Conservation (phyloP, 64 coral and sea anemone genomes). For the Orbicella faveolata region DNA sequence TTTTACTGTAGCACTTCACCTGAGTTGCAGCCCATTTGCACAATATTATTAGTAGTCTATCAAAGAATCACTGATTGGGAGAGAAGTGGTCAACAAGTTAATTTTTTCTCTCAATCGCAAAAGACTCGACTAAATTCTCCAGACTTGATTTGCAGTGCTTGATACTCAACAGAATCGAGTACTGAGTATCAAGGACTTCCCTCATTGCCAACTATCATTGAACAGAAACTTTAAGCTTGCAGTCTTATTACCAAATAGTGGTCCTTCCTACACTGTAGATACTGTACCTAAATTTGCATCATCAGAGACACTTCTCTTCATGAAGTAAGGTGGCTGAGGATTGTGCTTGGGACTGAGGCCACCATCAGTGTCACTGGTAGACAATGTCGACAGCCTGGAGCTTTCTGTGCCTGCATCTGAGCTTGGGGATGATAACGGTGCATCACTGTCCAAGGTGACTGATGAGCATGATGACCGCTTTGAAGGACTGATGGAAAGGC, state of each 20-base stretch:
- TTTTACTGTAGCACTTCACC: too few species aligned
- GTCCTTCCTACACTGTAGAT: neutral
- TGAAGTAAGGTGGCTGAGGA: slow-evolving; percentile 34
- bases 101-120: too few species aligned
- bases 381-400: slow-evolving; percentile 56
- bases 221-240: neutral
- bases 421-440: slow-evolving; percentile 64
- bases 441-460: slow-evolving; percentile 74
- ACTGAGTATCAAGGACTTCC: neutral
- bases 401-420: slow-evolving; percentile 69
- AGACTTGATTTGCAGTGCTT: too few species aligned
- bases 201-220: neutral
- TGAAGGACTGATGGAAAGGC: slow-evolving; percentile 28
- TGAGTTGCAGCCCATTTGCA: too few species aligned
- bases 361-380: slow-evolving; percentile 70
- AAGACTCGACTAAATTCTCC: too few species aligned
- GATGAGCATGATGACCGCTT: slow-evolving; percentile 79
- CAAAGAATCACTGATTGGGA: too few species aligned
- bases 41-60: too few species aligned
- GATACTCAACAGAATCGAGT: too few species aligned
- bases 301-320: slow-evolving; percentile 93
- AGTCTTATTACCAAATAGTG: neutral
- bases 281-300: slow-evolving; percentile 76
- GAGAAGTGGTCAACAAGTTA: too few species aligned
- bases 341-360: slow-evolving; percentile 39